Conservation (phyloP, 2,888 invertebrate species). For the Netelia inedita region DNA sequence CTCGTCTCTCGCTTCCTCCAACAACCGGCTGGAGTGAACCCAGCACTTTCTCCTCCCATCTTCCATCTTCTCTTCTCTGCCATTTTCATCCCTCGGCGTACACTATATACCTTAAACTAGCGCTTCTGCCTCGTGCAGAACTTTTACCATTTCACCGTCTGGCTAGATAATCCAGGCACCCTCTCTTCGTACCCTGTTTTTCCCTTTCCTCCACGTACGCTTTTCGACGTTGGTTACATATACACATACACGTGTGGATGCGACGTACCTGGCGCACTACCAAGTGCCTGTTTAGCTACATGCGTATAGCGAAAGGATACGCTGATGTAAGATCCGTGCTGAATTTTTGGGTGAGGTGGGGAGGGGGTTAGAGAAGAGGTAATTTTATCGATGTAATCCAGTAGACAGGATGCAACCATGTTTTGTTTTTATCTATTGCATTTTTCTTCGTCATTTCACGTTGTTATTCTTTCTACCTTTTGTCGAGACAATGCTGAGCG, state of each 20-base stretch:
- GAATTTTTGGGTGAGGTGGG: neutral
- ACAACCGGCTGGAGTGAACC: slow-evolving; percentile 34
- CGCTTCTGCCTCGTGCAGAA: slow-evolving; percentile 72
- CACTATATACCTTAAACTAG: slow-evolving; percentile 53
- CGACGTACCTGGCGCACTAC: slow-evolving; percentile 61
- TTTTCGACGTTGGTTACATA: neutral
- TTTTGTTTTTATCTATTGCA: slow-evolving; percentile 7
- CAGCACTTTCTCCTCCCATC: slow-evolving; percentile 68
- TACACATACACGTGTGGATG: neutral
- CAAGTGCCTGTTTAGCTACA: slow-evolving; percentile 59
- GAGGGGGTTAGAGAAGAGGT: neutral
- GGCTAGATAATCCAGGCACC: slow-evolving; percentile 78
- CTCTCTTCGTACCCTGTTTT: slow-evolving; percentile 28
- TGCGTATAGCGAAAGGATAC: slow-evolving; percentile 45
- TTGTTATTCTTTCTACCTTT: neutral
- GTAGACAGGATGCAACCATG: slow-evolving; percentile 51
- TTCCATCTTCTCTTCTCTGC: slow-evolving; percentile 57
- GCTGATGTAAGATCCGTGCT: slow-evolving; percentile 45
- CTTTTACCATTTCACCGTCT: slow-evolving; percentile 82
- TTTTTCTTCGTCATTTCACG: neutral
- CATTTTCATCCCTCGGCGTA: slow-evolving; percentile 66
- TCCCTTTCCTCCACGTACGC: slow-evolving; percentile 41
- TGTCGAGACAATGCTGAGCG: too few species aligned
- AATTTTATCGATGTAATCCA: slow-evolving; percentile 58
- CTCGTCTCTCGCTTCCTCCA: slow-evolving; percentile 45